Percentiles rank a stretch among this genome's conserved stretches.
Evolutionary conservation across 2,888 invertebrate genomes (phyloP).

Genomic region (Microplitis manilae): DNA sequence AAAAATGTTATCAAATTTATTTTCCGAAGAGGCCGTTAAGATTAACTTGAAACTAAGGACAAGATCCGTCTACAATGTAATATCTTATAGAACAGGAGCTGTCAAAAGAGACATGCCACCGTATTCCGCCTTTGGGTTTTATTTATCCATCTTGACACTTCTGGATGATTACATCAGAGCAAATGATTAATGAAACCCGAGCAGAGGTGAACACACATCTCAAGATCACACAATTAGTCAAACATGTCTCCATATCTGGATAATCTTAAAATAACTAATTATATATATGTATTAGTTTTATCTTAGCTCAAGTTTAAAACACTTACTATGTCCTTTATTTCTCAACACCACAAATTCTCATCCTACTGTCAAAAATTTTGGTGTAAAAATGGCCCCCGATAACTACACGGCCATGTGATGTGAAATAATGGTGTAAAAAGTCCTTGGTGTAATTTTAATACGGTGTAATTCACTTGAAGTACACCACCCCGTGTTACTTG

Average conservation of each 20-base stretch:
- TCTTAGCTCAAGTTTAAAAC: not conserved
- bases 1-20: not conserved
- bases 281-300: constrained; percentile 30
- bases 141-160: constrained; percentile 19
- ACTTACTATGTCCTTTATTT: too few species aligned
- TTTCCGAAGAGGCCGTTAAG: not conserved
- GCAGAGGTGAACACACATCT: constrained; percentile 8
- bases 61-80: constrained; percentile 11
- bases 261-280: not conserved
- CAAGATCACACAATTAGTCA: constrained; percentile 1
- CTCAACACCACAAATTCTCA: not conserved
- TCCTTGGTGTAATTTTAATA: too few species aligned
- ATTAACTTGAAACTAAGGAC: not conserved
- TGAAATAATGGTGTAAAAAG: too few species aligned
- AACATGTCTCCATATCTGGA: not conserved
- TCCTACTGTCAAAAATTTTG: too few species aligned
- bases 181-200: constrained; percentile 48
- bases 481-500: too few species aligned
- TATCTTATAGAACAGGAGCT: constrained; percentile 39
- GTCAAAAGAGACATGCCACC: constrained; percentile 50
- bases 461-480: too few species aligned
- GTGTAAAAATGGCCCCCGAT: too few species aligned
- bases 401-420: too few species aligned
- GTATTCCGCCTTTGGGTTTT: constrained; percentile 23
- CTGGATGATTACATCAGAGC: constrained; percentile 44